Evolutionary conservation across 2,888 invertebrate genomes (phyloP).

Genomic region (Stratiomys singularior): DNA sequence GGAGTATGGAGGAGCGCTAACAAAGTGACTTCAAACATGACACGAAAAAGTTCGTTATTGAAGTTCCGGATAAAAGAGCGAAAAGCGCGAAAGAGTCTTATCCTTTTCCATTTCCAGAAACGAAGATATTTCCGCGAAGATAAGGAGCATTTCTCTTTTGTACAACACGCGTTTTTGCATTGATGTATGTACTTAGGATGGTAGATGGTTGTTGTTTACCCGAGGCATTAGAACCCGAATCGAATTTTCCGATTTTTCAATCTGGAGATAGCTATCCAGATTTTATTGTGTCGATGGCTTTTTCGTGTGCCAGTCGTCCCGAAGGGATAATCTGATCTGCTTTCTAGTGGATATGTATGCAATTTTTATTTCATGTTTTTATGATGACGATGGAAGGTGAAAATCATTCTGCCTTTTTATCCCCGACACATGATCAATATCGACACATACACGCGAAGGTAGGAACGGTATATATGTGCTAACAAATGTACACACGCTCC

Average conservation of each 20-base stretch:
- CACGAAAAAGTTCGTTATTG: conserved; percentile 32
- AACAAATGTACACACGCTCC: neutral
- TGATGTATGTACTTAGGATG: neutral
- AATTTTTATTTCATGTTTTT: conserved; percentile 44
- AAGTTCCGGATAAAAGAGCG: conserved; percentile 26
- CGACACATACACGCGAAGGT: too few species aligned
- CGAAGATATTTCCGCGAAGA: conserved; percentile 5
- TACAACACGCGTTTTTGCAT: neutral
- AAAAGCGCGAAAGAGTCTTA: conserved; percentile 10
- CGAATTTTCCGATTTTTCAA: conserved; percentile 38
- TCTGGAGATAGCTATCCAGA: conserved; percentile 7
- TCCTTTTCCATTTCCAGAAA: neutral
- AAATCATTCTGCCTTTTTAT: conserved; percentile 6
- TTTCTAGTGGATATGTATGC: conserved; percentile 19
- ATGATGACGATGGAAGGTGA: conserved; percentile 28
- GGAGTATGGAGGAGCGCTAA: conserved; percentile 15
- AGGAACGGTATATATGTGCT: neutral
- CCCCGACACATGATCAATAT: neutral
- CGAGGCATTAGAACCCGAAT: conserved; percentile 6
- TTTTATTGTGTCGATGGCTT: conserved; percentile 21
- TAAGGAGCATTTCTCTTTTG: conserved; percentile 10
- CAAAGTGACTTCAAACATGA: conserved; percentile 41
- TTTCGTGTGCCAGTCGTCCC: conserved; percentile 5
- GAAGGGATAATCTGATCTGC: conserved; percentile 32
- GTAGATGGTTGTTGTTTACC: neutral